Conservation (phyloP, 1,140 invertebrate genomes). For the Drosophila eugracilis region DNA sequence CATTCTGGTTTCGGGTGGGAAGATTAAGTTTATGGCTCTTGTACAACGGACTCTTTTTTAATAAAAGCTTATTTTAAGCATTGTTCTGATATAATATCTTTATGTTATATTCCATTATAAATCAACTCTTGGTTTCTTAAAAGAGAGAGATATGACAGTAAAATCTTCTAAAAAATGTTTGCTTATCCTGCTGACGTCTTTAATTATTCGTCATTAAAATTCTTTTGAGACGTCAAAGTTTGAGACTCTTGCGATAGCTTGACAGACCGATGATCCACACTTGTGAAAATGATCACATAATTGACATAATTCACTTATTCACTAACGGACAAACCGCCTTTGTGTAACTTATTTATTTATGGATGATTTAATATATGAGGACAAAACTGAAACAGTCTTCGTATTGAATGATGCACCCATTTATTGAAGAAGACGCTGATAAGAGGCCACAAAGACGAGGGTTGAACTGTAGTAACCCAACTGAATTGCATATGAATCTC, state of each 20-base stretch:
- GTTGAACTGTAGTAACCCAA: constrained; percentile 36
- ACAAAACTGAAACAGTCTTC: neutral
- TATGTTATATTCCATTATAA: neutral
- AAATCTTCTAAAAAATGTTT: neutral
- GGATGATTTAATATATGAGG: neutral
- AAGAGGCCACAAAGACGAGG: constrained; percentile 4
- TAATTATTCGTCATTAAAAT: neutral
- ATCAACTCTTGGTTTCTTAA: neutral
- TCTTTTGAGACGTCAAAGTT: neutral
- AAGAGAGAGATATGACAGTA: too few relatives aligned
- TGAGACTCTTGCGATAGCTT: neutral
- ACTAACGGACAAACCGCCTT: constrained; percentile 1
- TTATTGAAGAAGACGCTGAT: constrained; percentile 18
- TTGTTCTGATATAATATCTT: neutral
- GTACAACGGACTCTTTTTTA: neutral
- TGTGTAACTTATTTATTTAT: constrained; percentile 30
- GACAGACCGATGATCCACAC: constrained; percentile 1
- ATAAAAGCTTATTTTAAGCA: neutral
- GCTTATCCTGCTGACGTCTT: neutral
- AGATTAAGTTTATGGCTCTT: constrained; percentile 26
- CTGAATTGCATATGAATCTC: constrained; percentile 34
- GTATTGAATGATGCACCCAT: constrained; percentile 13
- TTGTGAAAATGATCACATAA: constrained; percentile 9
- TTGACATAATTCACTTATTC: constrained; percentile 22
- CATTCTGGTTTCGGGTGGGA: constrained; percentile 5